Percentiles rank a stretch among this genome's conserved stretches.
Evolutionary conservation across 1,140 invertebrate genomes (phyloP).

Genomic region (Ptiloglossa arizonensis): DNA sequence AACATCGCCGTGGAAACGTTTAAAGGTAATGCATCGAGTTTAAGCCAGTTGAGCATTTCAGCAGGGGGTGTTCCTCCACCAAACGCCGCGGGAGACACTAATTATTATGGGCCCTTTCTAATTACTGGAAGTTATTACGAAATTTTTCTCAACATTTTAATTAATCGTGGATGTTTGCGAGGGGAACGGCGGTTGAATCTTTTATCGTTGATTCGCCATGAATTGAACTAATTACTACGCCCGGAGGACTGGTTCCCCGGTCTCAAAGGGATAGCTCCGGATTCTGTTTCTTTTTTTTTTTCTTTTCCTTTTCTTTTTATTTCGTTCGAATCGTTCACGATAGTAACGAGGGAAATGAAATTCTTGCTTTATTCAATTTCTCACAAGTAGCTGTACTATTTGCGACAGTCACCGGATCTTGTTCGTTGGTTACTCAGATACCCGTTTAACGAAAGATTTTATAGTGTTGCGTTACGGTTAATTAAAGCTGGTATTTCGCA

Average conservation of each 20-base stretch:
- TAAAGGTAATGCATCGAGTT: background rate
- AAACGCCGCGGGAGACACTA: background rate
- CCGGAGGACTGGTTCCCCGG: background rate
- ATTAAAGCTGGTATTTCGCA: no score
- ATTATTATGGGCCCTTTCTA: background rate
- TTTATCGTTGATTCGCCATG: conserved; percentile 9
- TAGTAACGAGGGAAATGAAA: no score
- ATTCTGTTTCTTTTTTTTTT: no score
- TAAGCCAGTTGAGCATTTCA: background rate
- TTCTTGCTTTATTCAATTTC: no score
- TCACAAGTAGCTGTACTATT: no score
- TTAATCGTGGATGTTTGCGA: background rate
- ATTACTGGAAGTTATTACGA: background rate
- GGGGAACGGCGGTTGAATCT: background rate
- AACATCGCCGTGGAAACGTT: no score
- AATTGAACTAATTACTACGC: conserved; percentile 19
- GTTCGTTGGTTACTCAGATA: no score
- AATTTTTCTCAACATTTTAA: background rate
- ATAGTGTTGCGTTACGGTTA: no score
- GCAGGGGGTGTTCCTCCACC: background rate
- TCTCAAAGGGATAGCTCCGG: no score
- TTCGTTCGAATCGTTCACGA: background rate
- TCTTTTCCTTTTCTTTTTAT: background rate
- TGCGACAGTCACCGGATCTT: no score
- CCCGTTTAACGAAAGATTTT: no score